phyloP scores from a whole-genome alignment of 2,888 invertebrate genomes.

The Caenorhabditis angaria region DNA sequence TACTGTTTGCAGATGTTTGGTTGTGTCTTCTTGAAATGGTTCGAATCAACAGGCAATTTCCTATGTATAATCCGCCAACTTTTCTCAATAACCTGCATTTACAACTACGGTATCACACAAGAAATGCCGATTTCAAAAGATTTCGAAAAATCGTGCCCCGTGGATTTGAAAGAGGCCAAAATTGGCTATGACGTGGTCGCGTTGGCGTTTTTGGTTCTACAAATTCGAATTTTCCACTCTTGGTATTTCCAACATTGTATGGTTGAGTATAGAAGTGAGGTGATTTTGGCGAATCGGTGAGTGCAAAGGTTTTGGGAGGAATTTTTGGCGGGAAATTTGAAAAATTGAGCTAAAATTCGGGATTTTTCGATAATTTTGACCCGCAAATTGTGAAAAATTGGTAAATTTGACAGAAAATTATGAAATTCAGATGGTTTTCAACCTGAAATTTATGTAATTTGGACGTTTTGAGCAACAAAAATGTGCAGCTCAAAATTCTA shows the following conservation, averaged over 20 bases:
- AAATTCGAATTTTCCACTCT: conserved; percentile 89
- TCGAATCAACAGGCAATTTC: conserved; percentile 4
- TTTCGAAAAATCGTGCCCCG: conserved; percentile 77
- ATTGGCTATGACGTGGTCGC: conserved; percentile 94
- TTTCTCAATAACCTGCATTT: conserved; percentile 87
- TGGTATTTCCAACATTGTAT: conserved; percentile 97
- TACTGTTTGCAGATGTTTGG: conserved; percentile 82
- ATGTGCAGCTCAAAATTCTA: no score
- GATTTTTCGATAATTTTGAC: no score
- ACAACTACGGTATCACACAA: conserved; percentile 18
- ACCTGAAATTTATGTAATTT: no score
- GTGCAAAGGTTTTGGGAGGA: no score
- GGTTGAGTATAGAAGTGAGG: conserved; percentile 92
- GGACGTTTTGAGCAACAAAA: no score
- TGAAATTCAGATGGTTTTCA: no score
- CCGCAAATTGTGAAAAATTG: no score
- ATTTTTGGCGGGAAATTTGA: no score
- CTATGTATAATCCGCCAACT: conserved; percentile 82
- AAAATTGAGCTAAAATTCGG: no score
- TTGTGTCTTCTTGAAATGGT: conserved; percentile 78
- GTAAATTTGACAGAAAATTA: no score
- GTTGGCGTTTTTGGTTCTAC: conserved; percentile 90
- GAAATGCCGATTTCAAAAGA: background rate
- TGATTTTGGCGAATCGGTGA: conserved; percentile 84
- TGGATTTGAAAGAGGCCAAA: conserved; percentile 85